Evolutionary conservation across 2,113 vertebrate species (phyloP).

Genomic region (Ramphastos sulfuratus): DNA sequence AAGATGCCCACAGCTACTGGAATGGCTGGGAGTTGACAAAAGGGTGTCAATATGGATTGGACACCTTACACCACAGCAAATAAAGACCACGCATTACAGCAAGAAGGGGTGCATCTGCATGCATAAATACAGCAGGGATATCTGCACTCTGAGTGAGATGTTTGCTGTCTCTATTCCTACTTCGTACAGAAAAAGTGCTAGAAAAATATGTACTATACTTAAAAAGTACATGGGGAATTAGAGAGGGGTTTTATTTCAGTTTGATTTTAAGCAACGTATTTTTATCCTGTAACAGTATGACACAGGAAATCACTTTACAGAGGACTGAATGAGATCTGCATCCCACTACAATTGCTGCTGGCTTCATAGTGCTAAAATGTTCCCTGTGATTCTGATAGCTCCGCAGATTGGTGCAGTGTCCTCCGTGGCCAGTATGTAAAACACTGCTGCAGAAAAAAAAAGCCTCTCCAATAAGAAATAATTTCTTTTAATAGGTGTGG

Average conservation of each 20-base stretch:
- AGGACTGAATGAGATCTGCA: not conserved
- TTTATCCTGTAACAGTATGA: not conserved
- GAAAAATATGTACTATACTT: not conserved
- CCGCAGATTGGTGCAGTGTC: constrained; percentile 43
- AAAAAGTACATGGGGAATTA: not conserved
- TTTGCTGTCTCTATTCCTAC: not conserved
- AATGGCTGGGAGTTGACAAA: not conserved
- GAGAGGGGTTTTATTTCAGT: not conserved
- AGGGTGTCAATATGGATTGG: not conserved
- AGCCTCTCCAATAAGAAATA: not conserved
- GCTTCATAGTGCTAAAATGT: not conserved
- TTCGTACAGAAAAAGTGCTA: fast-evolving
- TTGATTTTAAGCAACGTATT: not conserved
- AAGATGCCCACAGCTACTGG: not conserved
- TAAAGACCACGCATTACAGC: not conserved
- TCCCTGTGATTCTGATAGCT: not conserved
- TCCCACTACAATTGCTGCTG: not conserved
- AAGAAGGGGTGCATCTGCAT: not conserved
- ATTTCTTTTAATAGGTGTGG: not conserved
- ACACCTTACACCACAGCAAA: not conserved
- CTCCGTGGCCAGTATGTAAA: constrained; percentile 9
- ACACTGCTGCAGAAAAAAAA: not conserved
- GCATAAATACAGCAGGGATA: fast-evolving
- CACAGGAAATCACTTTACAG: not conserved
- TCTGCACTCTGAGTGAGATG: not conserved